Evolutionary conservation across 2,888 invertebrate genomes (phyloP).

Genomic region (Nephrotoma flavescens): DNA sequence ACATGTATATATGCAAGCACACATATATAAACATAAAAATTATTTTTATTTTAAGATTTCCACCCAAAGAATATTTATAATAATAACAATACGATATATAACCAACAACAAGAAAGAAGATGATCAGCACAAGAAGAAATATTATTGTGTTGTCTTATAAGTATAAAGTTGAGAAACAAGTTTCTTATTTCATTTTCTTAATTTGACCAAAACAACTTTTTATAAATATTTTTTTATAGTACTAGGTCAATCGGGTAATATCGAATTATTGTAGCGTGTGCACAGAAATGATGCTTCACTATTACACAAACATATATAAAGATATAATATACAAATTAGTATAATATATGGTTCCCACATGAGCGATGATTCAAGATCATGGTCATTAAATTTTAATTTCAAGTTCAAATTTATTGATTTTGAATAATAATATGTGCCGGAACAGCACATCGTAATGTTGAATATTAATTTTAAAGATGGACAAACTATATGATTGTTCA

Average conservation of each 20-base stretch:
- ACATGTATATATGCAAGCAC: not conserved
- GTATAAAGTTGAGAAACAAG: not conserved
- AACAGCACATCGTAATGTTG: not conserved
- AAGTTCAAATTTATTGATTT: not conserved
- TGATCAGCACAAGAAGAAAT: not conserved
- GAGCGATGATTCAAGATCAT: not conserved
- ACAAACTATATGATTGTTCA: too few relatives aligned
- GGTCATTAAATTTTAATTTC: not conserved
- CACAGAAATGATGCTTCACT: not conserved
- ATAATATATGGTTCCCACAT: not conserved
- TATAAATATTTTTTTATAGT: not conserved
- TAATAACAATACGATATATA: not conserved
- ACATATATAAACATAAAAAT: not conserved
- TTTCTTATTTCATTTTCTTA: not conserved
- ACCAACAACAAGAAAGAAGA: not conserved
- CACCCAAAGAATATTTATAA: not conserved
- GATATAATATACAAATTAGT: not conserved
- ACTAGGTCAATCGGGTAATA: not conserved
- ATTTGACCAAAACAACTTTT: not conserved
- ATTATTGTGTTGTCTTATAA: not conserved
- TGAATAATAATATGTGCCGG: not conserved
- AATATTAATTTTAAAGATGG: not conserved
- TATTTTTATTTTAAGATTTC: not conserved
- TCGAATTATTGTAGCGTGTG: not conserved
- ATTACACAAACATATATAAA: too few relatives aligned